Percentiles rank a stretch among this genome's conserved stretches.
Evolutionary conservation across 2,888 invertebrate genomes (phyloP).

Genomic region (Polyommatus icarus): DNA sequence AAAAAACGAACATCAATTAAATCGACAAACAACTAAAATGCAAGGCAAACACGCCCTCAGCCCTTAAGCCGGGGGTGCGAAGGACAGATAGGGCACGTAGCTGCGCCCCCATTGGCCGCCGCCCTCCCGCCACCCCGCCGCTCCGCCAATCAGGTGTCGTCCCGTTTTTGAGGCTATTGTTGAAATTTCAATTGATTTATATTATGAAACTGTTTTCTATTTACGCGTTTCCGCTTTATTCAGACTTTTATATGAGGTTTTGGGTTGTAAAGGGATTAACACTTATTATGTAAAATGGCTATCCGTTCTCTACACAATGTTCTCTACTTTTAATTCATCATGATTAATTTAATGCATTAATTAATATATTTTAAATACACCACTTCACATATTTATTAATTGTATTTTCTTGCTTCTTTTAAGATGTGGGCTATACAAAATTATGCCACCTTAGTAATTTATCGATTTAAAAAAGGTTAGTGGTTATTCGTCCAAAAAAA

Average conservation of each 20-base stretch:
- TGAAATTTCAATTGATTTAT: constrained; percentile 29
- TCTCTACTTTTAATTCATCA: background rate
- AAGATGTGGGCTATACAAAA: no score
- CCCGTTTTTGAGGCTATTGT: constrained; percentile 30
- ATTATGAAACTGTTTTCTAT: constrained; percentile 28
- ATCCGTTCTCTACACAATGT: background rate
- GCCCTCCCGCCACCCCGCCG: constrained; percentile 47
- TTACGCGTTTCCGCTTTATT: constrained; percentile 20
- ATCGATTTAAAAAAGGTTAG: no score
- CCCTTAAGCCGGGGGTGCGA: constrained; percentile 62
- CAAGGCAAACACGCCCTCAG: constrained; percentile 72
- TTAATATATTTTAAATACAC: background rate
- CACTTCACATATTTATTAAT: no score
- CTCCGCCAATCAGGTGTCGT: constrained; percentile 49
- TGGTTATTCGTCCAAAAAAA: no score
- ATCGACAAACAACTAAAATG: constrained; percentile 72
- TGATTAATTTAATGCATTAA: background rate
- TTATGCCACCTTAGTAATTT: no score
- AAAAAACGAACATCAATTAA: constrained; percentile 51
- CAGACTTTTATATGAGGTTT: background rate
- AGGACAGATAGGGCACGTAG: constrained; percentile 70
- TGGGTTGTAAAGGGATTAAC: background rate
- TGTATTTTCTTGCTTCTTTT: no score
- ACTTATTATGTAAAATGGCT: background rate
- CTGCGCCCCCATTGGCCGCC: constrained; percentile 52